phyloP scores from a whole-genome alignment of 2,797 vertebrate species.

The Microctenopoma stevenorrisi region DNA sequence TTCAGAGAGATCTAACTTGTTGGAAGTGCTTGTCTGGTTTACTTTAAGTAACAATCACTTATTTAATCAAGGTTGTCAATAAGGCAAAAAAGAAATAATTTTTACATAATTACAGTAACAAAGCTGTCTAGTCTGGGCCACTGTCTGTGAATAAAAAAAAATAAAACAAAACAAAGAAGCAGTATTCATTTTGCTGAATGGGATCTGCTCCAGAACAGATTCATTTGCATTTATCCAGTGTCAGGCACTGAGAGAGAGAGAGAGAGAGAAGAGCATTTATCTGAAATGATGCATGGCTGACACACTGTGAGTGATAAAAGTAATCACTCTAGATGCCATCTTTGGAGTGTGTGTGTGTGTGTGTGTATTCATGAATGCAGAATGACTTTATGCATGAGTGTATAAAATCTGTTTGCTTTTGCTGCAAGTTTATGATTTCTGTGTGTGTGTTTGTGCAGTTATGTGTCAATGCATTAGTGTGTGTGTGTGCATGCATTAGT shows the following conservation, averaged over 20 bases:
- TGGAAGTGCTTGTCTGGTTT: conserved; percentile 11
- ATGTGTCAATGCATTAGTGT: conserved; percentile 7
- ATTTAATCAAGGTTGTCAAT: conserved; percentile 24
- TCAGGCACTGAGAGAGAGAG: conserved; percentile 64
- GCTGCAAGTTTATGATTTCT: conserved; percentile 34
- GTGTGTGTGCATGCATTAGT: conserved; percentile 9
- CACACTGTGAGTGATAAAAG: conserved; percentile 78
- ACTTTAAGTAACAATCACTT: conserved; percentile 9
- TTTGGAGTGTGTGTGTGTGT: conserved; percentile 43
- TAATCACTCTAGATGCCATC: conserved; percentile 77
- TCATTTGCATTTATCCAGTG: conserved; percentile 81
- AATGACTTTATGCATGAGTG: conserved; percentile 6
- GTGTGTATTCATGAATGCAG: conserved; percentile 50
- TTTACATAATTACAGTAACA: neutral
- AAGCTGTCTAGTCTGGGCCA: conserved; percentile 19
- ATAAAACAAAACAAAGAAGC: conserved; percentile 53
- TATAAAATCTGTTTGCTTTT: conserved; percentile 34
- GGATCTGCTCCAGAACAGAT: conserved; percentile 72
- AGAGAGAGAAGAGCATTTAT: conserved; percentile 58
- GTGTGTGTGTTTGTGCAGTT: conserved; percentile 14
- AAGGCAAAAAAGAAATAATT: conserved; percentile 2
- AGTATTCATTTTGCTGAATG: conserved; percentile 75
- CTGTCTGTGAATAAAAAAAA: conserved; percentile 11
- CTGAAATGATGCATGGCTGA: conserved; percentile 80
- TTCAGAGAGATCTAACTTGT: conserved; percentile 7